Conservation (phyloP, 2,113 vertebrate genomes). For the Alethe castanea region DNA sequence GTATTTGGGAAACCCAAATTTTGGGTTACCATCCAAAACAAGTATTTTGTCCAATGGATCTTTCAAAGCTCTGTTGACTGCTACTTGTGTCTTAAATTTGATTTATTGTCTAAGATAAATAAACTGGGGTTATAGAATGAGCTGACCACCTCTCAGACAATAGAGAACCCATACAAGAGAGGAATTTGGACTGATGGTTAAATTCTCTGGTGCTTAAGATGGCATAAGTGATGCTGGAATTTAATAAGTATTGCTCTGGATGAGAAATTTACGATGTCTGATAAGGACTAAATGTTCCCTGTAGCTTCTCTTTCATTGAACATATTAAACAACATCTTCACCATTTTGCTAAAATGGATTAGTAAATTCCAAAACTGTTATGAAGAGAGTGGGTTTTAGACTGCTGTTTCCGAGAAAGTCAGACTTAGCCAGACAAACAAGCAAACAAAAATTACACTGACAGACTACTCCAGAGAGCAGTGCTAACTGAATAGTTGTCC, state of each 20-base stretch:
- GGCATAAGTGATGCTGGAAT: not conserved
- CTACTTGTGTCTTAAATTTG: not conserved
- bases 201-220: not conserved
- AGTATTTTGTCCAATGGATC: not conserved
- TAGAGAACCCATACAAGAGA: not conserved
- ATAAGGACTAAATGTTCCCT: not conserved
- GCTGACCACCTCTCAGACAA: not conserved
- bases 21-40: not conserved
- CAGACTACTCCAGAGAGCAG: not conserved
- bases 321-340: not conserved
- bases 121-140: not conserved
- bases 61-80: not conserved
- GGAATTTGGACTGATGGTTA: not conserved
- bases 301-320: not conserved
- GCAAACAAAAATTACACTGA: not conserved
- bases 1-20: not conserved
- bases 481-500: not conserved
- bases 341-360: not conserved
- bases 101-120: not conserved
- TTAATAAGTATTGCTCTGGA: not conserved
- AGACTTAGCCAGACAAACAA: not conserved
- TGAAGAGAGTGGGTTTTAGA: not conserved
- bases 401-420: not conserved
- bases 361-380: not conserved
- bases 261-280: not conserved